Percentiles rank a stretch among this genome's conserved stretches.
Conservation (phyloP, 2,888 invertebrate species). For the Ectemnius lituratus region DNA sequence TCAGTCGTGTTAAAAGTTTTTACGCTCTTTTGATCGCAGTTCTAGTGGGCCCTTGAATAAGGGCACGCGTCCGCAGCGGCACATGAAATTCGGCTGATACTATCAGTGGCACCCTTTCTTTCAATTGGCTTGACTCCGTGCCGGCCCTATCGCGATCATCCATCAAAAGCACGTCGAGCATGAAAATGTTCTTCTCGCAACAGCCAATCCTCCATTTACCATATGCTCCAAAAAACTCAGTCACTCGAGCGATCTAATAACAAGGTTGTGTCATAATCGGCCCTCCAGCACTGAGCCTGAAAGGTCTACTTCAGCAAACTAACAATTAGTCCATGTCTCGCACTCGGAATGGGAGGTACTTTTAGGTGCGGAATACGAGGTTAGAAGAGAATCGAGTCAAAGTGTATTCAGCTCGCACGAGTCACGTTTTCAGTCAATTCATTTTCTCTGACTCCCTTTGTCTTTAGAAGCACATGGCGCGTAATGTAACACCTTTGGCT, state of each 20-base stretch:
- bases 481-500: constrained; percentile 29
- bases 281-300: not conserved
- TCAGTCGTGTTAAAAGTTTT: constrained; percentile 43
- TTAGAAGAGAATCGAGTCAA: not conserved
- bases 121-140: constrained; percentile 35
- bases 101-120: constrained; percentile 49
- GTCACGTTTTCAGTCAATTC: not conserved
- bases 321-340: not conserved
- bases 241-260: too few species aligned
- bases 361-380: not conserved
- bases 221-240: too few species aligned
- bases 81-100: constrained; percentile 62
- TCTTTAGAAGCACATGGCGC: constrained; percentile 24
- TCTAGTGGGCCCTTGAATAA: constrained; percentile 42
- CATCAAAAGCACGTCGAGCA: constrained; percentile 55
- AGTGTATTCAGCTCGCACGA: not conserved
- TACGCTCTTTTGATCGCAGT: constrained; percentile 47
- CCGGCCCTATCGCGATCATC: constrained; percentile 46
- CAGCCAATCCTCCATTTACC: not conserved
- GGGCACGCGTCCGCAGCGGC: constrained; percentile 58
- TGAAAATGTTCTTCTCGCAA: constrained; percentile 22
- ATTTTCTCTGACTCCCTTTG: not conserved
- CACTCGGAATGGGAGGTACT: not conserved
- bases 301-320: not conserved
- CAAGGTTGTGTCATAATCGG: constrained; percentile 2